phyloP scores from a whole-genome alignment of 2,888 invertebrate species.

The Cheilosia grossa region DNA sequence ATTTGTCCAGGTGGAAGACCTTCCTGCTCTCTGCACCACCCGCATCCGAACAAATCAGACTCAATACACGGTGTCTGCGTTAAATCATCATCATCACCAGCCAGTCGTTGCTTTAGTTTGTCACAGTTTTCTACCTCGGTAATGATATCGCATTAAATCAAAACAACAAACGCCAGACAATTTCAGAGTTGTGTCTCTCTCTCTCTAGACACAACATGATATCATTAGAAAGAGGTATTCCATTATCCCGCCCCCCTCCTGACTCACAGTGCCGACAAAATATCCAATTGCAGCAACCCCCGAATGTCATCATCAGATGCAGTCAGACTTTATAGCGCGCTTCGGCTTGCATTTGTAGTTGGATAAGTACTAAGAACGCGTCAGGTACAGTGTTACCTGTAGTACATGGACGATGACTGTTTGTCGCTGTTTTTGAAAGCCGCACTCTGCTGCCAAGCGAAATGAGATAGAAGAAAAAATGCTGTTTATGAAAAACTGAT shows the following conservation, averaged over 20 bases:
- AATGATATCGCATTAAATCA: constrained; percentile 66
- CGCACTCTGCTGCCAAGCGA: constrained; percentile 41
- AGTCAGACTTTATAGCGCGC: background rate
- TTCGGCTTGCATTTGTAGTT: constrained; percentile 38
- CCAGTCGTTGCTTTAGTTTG: constrained; percentile 48
- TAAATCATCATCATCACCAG: constrained; percentile 23
- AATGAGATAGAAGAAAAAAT: constrained; percentile 5
- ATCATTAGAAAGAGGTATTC: constrained; percentile 48
- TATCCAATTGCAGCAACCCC: constrained; percentile 61
- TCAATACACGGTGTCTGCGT: constrained; percentile 32
- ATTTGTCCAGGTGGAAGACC: constrained; percentile 49
- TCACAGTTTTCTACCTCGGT: constrained; percentile 54
- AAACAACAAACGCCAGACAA: constrained; percentile 46
- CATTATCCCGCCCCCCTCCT: background rate
- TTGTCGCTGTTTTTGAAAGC: constrained; percentile 36
- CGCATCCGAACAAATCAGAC: constrained; percentile 16
- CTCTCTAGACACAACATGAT: constrained; percentile 49
- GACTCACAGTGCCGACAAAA: constrained; percentile 5
- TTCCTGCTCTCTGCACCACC: constrained; percentile 12
- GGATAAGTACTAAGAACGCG: constrained; percentile 34
- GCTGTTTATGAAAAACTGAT: constrained; percentile 7
- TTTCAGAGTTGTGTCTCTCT: constrained; percentile 11
- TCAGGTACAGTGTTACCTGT: constrained; percentile 58
- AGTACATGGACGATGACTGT: constrained; percentile 18
- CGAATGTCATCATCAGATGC: constrained; percentile 37